Evolutionary conservation across 2,888 invertebrate species (phyloP), one percentile per base, ranked within the genome.

Genomic region (Protula sp.): DNA sequence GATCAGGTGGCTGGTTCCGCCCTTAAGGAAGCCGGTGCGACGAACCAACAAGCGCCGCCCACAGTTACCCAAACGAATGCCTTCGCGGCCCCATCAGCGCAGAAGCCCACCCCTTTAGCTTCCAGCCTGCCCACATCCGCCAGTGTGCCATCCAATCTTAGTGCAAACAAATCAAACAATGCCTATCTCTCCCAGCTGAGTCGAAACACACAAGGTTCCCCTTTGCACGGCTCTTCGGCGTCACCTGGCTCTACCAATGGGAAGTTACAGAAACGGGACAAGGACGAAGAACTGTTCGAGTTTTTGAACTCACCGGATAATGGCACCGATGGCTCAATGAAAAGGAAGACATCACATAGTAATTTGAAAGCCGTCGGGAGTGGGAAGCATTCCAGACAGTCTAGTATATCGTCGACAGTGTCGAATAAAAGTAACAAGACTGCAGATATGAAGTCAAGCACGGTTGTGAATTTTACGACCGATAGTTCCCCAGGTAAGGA

Each of bases 281-380:
- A 76, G 51, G 81, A 82, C 65, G 81, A 81, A 30, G 80, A 81
- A 26, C 67, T 83, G 48, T 79, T 83, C 70, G 80, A 81, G 63
- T 82, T 81, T 72, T 68, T 83, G 28, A 83, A 83, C 69, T 78
- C 76, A 58, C 70, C 72, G 47, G 74, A 74, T 27, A 67, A 73
- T 26, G 57, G 65, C n/a, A 73, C 73, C 1, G 57, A 62, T 24
- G 55, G 47, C 30, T 38, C 24, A 38, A 45, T 22, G 24, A 70
- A 68, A 50, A 68, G 63, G 47, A 69, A 68, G 56, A 64, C 63
- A 3, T 26, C 31, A 2, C 9, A 50, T 5, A 48, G 9, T 4
- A 53, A 48, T n/a, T 30, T 38, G n/a, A 70, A 70, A 24, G 47
- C 53, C 28, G 31, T 47, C 14, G 9, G 19, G 14, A 74, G 72